Conservation (phyloP, 2,797 vertebrate genomes). For the Macropus fuliginosus region DNA sequence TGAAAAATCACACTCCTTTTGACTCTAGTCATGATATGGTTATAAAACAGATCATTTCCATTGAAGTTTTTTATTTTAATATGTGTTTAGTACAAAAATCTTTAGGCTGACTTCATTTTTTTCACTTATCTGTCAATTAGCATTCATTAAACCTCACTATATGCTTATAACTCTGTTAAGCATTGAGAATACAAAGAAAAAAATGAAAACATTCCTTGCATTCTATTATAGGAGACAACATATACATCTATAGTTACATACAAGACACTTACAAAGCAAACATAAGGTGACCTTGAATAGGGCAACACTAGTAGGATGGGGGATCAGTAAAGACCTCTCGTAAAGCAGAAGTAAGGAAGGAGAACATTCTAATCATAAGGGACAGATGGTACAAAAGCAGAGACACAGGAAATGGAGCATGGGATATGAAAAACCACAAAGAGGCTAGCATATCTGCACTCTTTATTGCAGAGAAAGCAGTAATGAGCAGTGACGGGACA, state of each 20-base stretch:
- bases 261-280: not conserved
- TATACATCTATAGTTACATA: not conserved
- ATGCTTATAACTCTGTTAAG: slow-evolving; percentile 11
- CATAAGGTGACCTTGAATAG: not conserved
- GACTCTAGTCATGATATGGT: not conserved
- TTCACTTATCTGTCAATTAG: not conserved
- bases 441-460: not conserved
- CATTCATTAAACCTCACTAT: not conserved
- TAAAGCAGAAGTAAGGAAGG: not conserved
- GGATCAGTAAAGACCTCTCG: not conserved
- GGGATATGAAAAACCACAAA: not conserved
- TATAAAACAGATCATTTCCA: slow-evolving; percentile 20
- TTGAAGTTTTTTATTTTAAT: slow-evolving; percentile 20
- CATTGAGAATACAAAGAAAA: slow-evolving; percentile 45
- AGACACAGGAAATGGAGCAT: not conserved
- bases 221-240: not conserved
- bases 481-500: not conserved
- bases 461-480: not conserved
- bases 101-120: not conserved
- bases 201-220: not conserved
- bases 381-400: not conserved
- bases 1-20: not conserved
- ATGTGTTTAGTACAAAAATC: slow-evolving; percentile 12
- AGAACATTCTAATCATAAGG: not conserved
- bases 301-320: not conserved